Base-by-base conservation (phyloP, 2,113 vertebrate genomes). In the Paradoxurus hermaphroditus region DNA sequence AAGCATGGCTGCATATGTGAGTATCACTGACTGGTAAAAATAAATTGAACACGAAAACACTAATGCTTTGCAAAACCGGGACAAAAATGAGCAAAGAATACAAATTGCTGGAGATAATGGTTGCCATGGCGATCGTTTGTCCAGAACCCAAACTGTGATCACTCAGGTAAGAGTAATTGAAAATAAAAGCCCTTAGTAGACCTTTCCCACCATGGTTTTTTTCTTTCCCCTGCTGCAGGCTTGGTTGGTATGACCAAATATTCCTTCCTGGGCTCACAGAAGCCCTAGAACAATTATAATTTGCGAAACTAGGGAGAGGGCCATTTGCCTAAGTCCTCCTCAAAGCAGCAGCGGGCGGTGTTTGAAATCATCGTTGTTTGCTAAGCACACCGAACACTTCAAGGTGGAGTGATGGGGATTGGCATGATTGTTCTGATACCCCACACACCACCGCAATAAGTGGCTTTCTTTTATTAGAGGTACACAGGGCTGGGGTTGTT, bases 61-160 rank as follows among this genome's bases (percentile, higher is more conserved):
- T 29, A 85, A 86, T 51, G 90, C 87, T 94, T 90, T 82, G 39
- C 67, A 53, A 85, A 97, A 97, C 59, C 94, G 72, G 73, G 65
- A 89, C 67, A 95, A 67, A 95, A 94, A 94, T 96, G 88, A 92
- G 82, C 90, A 92, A 95, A 97, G 95, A 88, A 91, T 95, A 86
- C 82, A 79, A 93, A 97, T 82, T 65, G 41, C 91, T 31, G 4
- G 85, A 93, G 87, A 91, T 86, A 63, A 96, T 91, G 88, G 96
- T 98, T 97, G 77, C 67, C 83, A 95, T 97, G 92, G 95, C 13
- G 70, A 97, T 68, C 75, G 49, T 95, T 96, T 96, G 88, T 96
- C 97, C 86, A 62, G 82, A 93, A 49, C 67, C 56, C 81, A 77
- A 79, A 84, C 27, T 41, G 49, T 63, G 83, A 68, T 62, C 86